Percentiles rank a stretch among this genome's conserved stretches.
Evolutionary conservation across 2,888 invertebrate genomes (phyloP).

Genomic region (Acanthoscelides obtectus): DNA sequence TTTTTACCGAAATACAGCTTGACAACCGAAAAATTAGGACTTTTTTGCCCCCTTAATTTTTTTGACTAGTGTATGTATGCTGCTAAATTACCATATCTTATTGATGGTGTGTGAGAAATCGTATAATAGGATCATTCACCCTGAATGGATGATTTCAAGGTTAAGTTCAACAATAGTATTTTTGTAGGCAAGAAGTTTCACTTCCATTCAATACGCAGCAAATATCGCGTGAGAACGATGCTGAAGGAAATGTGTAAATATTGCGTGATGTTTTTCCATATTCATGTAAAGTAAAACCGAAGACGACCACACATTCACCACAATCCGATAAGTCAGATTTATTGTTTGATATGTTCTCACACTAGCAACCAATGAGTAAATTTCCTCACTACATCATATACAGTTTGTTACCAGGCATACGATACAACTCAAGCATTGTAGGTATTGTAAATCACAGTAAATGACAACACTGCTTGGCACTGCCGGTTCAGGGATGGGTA

Average conservation of each 20-base stretch:
- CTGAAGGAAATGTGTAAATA: not conserved
- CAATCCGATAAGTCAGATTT: not conserved
- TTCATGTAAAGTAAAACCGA: not conserved
- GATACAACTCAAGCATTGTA: too few species aligned
- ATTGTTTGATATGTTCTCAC: too few species aligned
- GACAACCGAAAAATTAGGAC: too few species aligned
- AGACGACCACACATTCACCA: not conserved
- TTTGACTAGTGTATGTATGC: too few species aligned
- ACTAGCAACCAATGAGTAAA: not conserved
- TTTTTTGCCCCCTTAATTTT: too few species aligned
- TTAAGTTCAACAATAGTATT: not conserved
- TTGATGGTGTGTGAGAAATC: not conserved
- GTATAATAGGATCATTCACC: not conserved
- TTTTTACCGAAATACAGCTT: too few species aligned
- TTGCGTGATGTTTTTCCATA: not conserved
- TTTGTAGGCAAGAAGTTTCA: not conserved
- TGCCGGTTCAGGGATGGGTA: too few species aligned
- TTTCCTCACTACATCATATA: not conserved
- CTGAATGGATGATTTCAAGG: not conserved
- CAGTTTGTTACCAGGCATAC: too few species aligned
- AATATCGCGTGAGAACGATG: not conserved
- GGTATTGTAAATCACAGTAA: too few species aligned
- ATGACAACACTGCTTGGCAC: too few species aligned
- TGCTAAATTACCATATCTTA: not conserved
- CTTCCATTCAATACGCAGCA: not conserved